Base-by-base conservation (phyloP, 1,140 invertebrate species). In the Eriosoma lanigerum region DNA sequence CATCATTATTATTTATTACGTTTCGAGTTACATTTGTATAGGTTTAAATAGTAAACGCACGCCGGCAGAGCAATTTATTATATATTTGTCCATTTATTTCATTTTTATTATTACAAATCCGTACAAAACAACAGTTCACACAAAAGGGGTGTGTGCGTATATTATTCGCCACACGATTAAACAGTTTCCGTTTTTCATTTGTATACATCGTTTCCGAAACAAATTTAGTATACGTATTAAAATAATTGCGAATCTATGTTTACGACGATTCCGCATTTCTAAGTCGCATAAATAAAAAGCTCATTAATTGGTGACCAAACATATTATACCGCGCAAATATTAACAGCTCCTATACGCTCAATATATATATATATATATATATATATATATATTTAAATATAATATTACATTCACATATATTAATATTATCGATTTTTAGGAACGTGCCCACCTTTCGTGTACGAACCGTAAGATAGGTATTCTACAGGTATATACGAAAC, bases 111-210 rank as follows among this genome's bases (percentile, higher is more conserved):
- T 70, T 50, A 26, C 15, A 70, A 50, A 70, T 70, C 24, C 21
- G 1, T 26, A 19, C 50, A 70, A 70, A 70, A 70, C 19, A 29
- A 38, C 3, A 38, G 21, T 50, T 70, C 46, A 29, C 66, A 10
- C 46, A 70, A 50, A 70, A 50, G 8, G 48, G 48, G 44, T n/a
- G 26, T 32, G 58, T 32, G 68, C 32, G 32, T 50, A 29, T 29
- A 48, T 38, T 38, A 38, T 50, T 50, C 24, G 24, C 68, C 44
- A 50, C 68, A 70, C 68, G 46, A 70, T 70, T 70, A 70, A 70
- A 17, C 68, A 19, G 68, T 52, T 70, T 70, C 68, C 68, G 21
- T 50, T 70, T 70, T 70, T 29, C 44, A 50, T 70, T 70, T 50
- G 46, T 29, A n/a, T n/a, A 50, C 46, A 26, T 0, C 44, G 46